These are phyloP conservation scores for Rhinogobius similis DNA, from an alignment of 2,113 vertebrate genomes.

Conservation along the genomic window DNA sequence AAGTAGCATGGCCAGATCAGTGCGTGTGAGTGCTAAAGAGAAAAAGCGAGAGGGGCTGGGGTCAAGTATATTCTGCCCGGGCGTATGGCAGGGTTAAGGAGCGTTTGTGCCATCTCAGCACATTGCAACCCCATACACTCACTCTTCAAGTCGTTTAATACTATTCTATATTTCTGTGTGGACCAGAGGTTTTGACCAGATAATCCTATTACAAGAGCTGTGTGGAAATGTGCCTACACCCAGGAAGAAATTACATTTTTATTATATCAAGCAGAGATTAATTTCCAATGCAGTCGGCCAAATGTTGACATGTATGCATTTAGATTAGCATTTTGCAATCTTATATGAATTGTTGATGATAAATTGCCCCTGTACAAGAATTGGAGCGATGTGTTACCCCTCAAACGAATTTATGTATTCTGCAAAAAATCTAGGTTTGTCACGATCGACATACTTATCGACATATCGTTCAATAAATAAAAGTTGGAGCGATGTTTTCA, in stretches of 20 bases:
- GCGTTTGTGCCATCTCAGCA: slow-evolving; percentile 37
- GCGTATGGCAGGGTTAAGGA: slow-evolving; percentile 5
- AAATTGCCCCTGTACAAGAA: background rate
- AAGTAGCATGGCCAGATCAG: slow-evolving; percentile 18
- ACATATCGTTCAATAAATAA: too few species aligned
- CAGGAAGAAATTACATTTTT: slow-evolving; percentile 15
- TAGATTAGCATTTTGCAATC: background rate
- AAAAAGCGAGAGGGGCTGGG: slow-evolving; percentile 10
- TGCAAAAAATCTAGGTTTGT: too few species aligned
- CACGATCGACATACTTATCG: too few species aligned
- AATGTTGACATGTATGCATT: slow-evolving; percentile 1
- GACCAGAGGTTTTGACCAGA: slow-evolving; percentile 29
- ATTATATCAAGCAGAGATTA: background rate
- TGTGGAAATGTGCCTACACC: background rate
- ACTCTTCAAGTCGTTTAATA: slow-evolving; percentile 23
- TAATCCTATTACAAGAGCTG: slow-evolving; percentile 43
- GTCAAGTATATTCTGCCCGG: slow-evolving; percentile 11
- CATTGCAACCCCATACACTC: slow-evolving; percentile 26
- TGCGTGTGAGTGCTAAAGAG: slow-evolving; percentile 8
- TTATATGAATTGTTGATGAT: background rate
- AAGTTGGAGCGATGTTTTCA: too few species aligned
- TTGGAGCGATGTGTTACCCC: background rate
- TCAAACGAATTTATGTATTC: too few species aligned
- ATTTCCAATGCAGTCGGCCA: background rate
- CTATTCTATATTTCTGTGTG: slow-evolving; percentile 24